Conservation (phyloP, 2,888 invertebrate genomes). For the Acronicta alni region DNA sequence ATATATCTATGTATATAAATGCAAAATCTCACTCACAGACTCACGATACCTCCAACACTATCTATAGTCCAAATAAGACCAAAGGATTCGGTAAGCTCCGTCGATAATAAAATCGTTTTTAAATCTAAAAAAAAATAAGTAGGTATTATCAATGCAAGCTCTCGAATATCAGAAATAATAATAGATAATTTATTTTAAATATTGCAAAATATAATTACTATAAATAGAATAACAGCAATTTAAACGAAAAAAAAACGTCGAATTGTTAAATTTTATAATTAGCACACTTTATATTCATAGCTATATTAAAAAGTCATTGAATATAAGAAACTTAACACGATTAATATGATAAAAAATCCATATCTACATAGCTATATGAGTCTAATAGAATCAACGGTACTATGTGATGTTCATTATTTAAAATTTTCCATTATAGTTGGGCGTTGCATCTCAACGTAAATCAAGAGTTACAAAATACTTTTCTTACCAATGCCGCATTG, state of each 20-base stretch:
- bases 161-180: no score
- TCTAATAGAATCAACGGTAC: conserved; percentile 1
- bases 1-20: background rate
- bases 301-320: background rate
- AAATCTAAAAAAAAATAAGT: no score
- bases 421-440: conserved; percentile 24
- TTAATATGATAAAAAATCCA: background rate
- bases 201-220: no score
- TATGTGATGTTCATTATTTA: background rate
- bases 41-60: no score
- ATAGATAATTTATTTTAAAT: no score
- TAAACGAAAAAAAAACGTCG: no score
- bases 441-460: conserved; percentile 42
- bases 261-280: conserved; percentile 27
- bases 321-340: background rate
- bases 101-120: no score
- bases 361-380: background rate
- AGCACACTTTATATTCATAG: background rate
- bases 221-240: no score
- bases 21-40: no score
- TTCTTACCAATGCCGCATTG: conserved; percentile 35
- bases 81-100: no score
- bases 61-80: no score
- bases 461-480: conserved; percentile 48
- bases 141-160: no score